Conservation (phyloP, 1,140 invertebrate species). For the Drosophila murphyi region DNA sequence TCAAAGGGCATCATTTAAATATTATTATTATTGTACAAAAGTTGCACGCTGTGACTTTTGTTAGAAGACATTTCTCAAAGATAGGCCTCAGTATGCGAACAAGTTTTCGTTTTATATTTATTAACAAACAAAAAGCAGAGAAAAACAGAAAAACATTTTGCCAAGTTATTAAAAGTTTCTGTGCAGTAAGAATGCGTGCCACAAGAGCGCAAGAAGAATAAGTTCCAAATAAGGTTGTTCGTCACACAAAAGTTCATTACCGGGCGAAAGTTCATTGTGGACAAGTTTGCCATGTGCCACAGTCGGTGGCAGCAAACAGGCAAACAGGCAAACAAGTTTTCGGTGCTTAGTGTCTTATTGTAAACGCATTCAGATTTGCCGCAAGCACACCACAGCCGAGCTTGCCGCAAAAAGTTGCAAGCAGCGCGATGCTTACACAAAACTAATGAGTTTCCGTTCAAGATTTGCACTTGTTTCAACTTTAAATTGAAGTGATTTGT, state of each 20-base stretch:
- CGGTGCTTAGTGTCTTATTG: conserved; percentile 19
- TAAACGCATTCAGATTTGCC: conserved; percentile 13
- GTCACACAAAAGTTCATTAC: conserved; percentile 48
- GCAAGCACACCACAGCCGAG: conserved; percentile 12
- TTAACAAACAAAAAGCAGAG: conserved; percentile 12
- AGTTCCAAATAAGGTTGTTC: conserved; percentile 48
- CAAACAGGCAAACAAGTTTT: conserved; percentile 19
- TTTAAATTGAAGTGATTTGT: conserved; percentile 63
- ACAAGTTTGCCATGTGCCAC: conserved; percentile 29
- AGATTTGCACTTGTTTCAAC: conserved; percentile 56
- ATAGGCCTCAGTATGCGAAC: conserved; percentile 22
- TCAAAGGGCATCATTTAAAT: neutral
- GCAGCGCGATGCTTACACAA: conserved; percentile 20
- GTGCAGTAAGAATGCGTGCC: neutral
- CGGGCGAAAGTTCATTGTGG: conserved; percentile 34
- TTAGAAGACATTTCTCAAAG: conserved; percentile 4
- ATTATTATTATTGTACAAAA: neutral
- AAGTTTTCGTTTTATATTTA: conserved; percentile 18
- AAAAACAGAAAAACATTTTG: conserved; percentile 3
- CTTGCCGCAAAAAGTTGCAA: conserved; percentile 33
- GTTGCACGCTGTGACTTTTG: conserved; percentile 3
- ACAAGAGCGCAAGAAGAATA: neutral
- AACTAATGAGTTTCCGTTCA: conserved; percentile 71
- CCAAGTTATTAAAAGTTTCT: conserved; percentile 41
- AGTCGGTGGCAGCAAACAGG: neutral